Base-by-base conservation (phyloP, 2,113 vertebrate species). In the Ptyas mucosa region DNA sequence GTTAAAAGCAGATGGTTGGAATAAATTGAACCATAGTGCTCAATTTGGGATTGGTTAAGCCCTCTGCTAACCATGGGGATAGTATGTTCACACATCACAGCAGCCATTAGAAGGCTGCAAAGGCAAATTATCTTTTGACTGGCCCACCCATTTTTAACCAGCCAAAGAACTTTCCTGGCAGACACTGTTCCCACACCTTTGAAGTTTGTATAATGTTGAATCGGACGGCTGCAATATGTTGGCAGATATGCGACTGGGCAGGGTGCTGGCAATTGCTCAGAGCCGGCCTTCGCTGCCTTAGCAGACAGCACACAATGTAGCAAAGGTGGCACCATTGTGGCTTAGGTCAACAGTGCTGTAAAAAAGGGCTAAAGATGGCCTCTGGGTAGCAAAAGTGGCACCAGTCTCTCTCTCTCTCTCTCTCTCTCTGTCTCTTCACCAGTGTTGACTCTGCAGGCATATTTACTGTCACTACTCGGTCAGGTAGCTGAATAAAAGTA, bases 321-420 rank as follows among this genome's bases (percentile, higher is more conserved):
- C 24, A 46, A 61, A 87, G 88, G 75, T 81, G 24, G 55, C 90
- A 85, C 43, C 75, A 9, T 81, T 3, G 34, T 3, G n/a, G 54
- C 75, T 29, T 64, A 81, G 75, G 54, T 34, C n/a, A 91, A 75
- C 18, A 23, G 3, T 53, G 49, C 53, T 54, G 57, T 81, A 89
- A 92, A 89, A 92, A 89, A 90, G 64, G 34, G 46, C 69, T n/a
- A 93, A 85, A 89, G 54, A 91, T 87, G 57, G 34, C 34, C 8
- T 18, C 89, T 86, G 75, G 46, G 69, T 86, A 85, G 55, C 90
- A 89, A 34, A 85, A 12, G n/a, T 89, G 90, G n/a, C 49, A 53
- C 5, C 14, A 54, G 53, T 18, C 51, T 57, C 53, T 52, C 20
- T 85, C 61, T 29, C 53, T 53, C 20, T 54, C 52, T 51, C 46